phyloP scores from a whole-genome alignment of 2,888 invertebrate species.

The Anoncus sp. region DNA sequence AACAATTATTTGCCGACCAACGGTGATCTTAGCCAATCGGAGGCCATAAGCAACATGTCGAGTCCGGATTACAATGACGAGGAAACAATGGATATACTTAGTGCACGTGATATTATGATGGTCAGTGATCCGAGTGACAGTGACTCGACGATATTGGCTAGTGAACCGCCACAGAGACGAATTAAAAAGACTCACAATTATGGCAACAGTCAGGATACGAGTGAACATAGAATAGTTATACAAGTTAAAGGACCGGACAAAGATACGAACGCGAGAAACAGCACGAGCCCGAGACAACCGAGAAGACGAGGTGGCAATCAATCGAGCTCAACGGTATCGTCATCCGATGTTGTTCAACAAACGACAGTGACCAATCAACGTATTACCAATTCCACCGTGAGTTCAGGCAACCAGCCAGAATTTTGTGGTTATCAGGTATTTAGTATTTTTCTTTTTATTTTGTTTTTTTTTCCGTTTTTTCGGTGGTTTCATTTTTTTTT shows the following conservation, averaged over 20 bases:
- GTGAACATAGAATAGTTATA: conserved; percentile 93
- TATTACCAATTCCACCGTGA: conserved; percentile 63
- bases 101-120: conserved; percentile 92
- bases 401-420: conserved; percentile 66
- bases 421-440: conserved; percentile 67
- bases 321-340: conserved; percentile 47
- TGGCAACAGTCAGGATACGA: conserved; percentile 79
- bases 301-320: conserved; percentile 69
- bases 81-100: conserved; percentile 91
- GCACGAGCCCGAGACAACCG: conserved; percentile 77
- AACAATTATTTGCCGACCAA: conserved; percentile 80
- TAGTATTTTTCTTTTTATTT: conserved; percentile 42
- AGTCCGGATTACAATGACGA: conserved; percentile 96
- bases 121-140: conserved; percentile 96
- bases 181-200: conserved; percentile 71
- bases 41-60: conserved; percentile 95
- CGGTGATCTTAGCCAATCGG: conserved; percentile 92
- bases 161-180: conserved; percentile 88
- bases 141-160: conserved; percentile 94
- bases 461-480: conserved; percentile 8
- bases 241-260: conserved; percentile 89
- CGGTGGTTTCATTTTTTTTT: too few species aligned
- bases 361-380: conserved; percentile 46
- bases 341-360: conserved; percentile 34
- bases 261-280: conserved; percentile 73